Conservation (phyloP, 2,888 invertebrate species). For the Chirona hameri region DNA sequence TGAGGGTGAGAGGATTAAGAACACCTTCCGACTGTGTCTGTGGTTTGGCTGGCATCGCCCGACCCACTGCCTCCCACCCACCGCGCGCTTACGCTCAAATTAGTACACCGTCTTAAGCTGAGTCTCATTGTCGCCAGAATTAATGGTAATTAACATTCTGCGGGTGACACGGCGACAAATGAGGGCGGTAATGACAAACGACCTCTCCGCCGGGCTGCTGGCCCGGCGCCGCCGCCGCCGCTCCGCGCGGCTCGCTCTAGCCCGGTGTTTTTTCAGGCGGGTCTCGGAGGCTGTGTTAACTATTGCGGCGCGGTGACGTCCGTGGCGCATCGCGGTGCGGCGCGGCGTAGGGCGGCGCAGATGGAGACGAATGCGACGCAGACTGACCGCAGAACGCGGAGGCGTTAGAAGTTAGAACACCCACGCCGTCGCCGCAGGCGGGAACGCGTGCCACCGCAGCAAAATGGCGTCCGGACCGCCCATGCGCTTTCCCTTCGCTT, state of each 20-base stretch:
- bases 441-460: too few species aligned
- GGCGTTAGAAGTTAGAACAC: background rate
- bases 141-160: constrained; percentile 28
- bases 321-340: background rate
- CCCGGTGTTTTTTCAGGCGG: background rate
- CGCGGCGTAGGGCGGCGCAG: background rate
- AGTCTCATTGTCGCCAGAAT: constrained; percentile 23
- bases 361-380: background rate
- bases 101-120: constrained; percentile 1
- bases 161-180: background rate
- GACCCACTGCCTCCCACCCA: background rate
- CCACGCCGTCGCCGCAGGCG: too few species aligned
- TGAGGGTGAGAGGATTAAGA: background rate
- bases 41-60: background rate
- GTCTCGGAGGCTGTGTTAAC: background rate
- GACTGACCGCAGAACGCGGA: background rate
- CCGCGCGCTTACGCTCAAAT: constrained; percentile 2
- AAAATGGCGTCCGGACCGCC: too few species aligned
- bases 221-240: background rate
- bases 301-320: background rate
- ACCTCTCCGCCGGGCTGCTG: background rate
- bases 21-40: background rate
- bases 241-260: background rate
- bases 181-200: constrained; percentile 23
- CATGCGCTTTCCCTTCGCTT: too few species aligned